A percentile compares a stretch with the other conserved stretches of the same genome.
Conservation (phyloP, 2,797 vertebrate species). For the Carapus acus region DNA sequence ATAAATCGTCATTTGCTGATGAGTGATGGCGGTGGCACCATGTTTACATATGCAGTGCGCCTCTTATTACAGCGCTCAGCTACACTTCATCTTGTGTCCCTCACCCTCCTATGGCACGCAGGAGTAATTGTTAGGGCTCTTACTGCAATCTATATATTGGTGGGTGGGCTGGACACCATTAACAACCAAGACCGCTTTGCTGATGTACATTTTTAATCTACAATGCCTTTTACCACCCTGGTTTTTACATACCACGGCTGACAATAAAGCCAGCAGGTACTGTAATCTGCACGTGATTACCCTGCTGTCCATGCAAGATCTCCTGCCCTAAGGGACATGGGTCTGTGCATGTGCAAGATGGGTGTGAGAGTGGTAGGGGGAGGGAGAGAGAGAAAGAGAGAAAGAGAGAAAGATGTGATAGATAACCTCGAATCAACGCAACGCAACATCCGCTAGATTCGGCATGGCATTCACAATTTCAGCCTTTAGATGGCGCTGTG, state of each 20-base stretch:
- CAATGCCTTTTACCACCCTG: conserved; percentile 53
- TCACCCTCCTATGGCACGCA: conserved; percentile 37
- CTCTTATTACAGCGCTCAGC: conserved; percentile 54
- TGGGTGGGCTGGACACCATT: conserved; percentile 59
- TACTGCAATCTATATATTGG: conserved; percentile 54
- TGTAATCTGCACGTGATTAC: conserved; percentile 64
- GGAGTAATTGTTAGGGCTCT: conserved; percentile 52
- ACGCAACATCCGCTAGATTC: too few relatives aligned
- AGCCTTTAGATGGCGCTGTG: conserved; percentile 66
- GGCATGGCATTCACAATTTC: too few relatives aligned
- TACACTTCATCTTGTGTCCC: conserved; percentile 49
- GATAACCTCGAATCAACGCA: too few relatives aligned
- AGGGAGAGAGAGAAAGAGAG: too few relatives aligned
- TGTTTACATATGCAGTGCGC: conserved; percentile 59
- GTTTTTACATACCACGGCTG: conserved; percentile 54
- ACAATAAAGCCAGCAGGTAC: conserved; percentile 64
- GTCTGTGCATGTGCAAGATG: conserved; percentile 56
- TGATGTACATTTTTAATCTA: conserved; percentile 70
- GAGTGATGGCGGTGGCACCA: conserved; percentile 55
- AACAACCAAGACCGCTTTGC: conserved; percentile 46
- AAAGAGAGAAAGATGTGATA: too few relatives aligned
- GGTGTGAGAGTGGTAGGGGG: too few relatives aligned
- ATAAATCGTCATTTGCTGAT: conserved; percentile 68
- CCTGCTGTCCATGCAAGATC: conserved; percentile 63
- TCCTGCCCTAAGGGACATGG: conserved; percentile 55